Base-by-base conservation (phyloP, 2,113 vertebrate species). In the Nannospalax galili region DNA sequence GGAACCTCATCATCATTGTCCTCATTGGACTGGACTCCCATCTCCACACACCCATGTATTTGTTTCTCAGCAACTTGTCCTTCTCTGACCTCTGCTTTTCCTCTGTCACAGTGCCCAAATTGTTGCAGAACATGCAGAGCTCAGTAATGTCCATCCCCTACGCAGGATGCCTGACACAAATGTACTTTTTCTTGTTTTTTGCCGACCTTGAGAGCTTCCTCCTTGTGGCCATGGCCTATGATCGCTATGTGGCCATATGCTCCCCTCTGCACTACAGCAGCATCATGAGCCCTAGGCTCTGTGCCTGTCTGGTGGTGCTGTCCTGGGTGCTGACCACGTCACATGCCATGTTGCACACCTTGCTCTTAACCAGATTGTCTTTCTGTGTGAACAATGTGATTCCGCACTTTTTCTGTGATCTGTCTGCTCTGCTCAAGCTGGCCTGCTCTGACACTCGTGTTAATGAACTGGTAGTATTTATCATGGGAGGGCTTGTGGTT, bases 341-440 rank as follows among this genome's bases (percentile, higher is more conserved):
- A 1, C 92, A 95, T 5, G 88, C 97, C 45, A 12, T 95, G 95
- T 28, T 97, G 20, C 96, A 98, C 16, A 97, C 95, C 1, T 56
- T 96, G 30, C 92, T 97, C 40, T 52, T 79, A 37, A 77, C 96
- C 12, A 88, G 32, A 3, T 8, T 97, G 73, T 56, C 42, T 9
- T 97, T 97, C 45, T 97, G 95, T 84, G 82, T 3, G 0, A n/a
- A 95, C 37, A 96, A 94, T 1, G 45, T 92, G 70, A 97, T 98
- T n/a, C 48, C 93, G 10, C 97, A 97, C 56, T 98, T 98, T 88
- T 98, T 98, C 84, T 98, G 98, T 92, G 98, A 97, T 30, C 65
- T 97, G n/a, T 96, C 94, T 73, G 96, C 96, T 14, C 81, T 98
- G 3, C 69, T 98, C 4, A 96, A 92, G 30, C 79, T 98, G 42